These are phyloP conservation scores for Percopsis transmontana DNA, from an alignment of 2,113 vertebrate species.

Conservation along the genomic window DNA sequence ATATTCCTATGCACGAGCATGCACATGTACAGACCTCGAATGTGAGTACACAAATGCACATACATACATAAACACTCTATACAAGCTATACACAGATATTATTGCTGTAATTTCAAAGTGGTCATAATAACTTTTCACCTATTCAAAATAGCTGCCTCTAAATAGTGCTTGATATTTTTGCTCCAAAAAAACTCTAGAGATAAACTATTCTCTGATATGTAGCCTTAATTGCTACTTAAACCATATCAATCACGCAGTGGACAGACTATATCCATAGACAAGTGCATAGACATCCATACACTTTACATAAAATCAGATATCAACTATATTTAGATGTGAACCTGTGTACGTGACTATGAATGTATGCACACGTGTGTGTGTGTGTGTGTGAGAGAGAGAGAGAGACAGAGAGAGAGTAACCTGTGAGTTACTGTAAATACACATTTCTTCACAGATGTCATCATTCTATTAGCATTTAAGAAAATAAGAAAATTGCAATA, in stretches of 20 bases:
- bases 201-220: background rate
- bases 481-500: background rate
- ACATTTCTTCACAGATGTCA: background rate
- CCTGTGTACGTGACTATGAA: constrained; percentile 3
- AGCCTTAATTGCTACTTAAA: background rate
- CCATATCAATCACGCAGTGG: background rate
- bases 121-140: background rate
- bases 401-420: background rate
- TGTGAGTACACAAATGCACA: too few species aligned
- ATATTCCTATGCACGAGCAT: background rate
- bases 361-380: background rate
- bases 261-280: constrained; percentile 9
- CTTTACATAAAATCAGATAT: constrained; percentile 23
- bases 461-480: background rate
- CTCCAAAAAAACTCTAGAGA: background rate
- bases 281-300: too few species aligned
- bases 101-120: constrained; percentile 4
- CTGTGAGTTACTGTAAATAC: background rate
- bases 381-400: background rate
- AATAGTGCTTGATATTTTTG: background rate
- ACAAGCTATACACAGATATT: background rate
- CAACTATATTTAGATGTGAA: constrained; percentile 29
- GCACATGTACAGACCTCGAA: too few species aligned
- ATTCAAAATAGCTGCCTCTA: constrained; percentile 2
- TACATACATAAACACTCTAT: too few species aligned